Percentiles rank a stretch among this genome's conserved stretches.
These are phyloP conservation scores for Forbesichthys agassizii DNA, from an alignment of 2,113 vertebrate genomes.

Conservation along the genomic window DNA sequence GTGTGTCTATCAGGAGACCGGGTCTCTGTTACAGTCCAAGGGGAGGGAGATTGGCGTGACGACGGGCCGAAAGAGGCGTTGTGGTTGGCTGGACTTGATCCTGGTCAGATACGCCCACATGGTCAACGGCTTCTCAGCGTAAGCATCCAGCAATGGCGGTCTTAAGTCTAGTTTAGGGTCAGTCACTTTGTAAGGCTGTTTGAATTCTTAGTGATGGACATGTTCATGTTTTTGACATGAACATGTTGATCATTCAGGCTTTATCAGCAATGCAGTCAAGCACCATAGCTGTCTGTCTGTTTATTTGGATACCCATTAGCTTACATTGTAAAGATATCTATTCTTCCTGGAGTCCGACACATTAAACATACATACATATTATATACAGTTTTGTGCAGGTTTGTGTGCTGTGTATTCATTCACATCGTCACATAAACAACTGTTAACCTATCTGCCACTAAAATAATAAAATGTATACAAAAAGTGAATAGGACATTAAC, in stretches of 20 bases:
- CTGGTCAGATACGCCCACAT: constrained; percentile 83
- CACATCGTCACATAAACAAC: no score
- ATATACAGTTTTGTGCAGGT: no score
- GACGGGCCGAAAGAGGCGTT: constrained; percentile 86
- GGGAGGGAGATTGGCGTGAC: constrained; percentile 82
- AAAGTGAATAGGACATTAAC: no score
- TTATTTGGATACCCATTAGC: background rate
- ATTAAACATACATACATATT: no score
- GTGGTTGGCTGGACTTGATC: constrained; percentile 84
- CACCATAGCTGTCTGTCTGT: background rate
- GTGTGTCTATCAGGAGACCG: constrained; percentile 70
- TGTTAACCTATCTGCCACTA: no score
- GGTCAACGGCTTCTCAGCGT: constrained; percentile 84
- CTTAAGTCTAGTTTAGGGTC: background rate
- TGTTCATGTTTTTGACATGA: no score
- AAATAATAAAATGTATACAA: no score
- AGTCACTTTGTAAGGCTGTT: background rate
- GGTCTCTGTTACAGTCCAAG: constrained; percentile 72
- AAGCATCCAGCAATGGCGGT: constrained; percentile 45
- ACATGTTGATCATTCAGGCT: no score
- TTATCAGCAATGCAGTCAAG: background rate
- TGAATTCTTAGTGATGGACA: background rate
- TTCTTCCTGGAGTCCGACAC: no score
- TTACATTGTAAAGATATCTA: no score
- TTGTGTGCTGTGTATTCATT: no score